These are phyloP conservation scores for Melangyna quadrimaculata DNA, from an alignment of 2,888 invertebrate genomes.

Conservation along the genomic window DNA sequence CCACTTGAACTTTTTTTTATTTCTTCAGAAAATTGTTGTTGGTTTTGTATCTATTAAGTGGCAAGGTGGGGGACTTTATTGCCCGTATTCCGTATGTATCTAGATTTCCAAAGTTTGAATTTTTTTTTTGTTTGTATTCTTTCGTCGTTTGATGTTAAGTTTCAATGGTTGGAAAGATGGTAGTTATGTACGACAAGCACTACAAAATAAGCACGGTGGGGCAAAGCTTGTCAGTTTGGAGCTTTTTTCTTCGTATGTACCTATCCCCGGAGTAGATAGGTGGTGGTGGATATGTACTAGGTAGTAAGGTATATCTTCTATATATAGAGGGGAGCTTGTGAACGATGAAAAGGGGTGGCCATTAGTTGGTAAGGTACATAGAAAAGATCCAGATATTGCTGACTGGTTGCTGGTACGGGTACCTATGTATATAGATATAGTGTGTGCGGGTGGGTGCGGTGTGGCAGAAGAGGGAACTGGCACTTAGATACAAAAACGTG, in stretches of 20 bases:
- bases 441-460: neutral
- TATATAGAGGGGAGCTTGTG: conserved; percentile 37
- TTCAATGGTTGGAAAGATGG: conserved; percentile 56
- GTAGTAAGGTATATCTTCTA: neutral
- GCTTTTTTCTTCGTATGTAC: conserved; percentile 52
- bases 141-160: conserved; percentile 55
- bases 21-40: conserved; percentile 5
- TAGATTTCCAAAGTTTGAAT: conserved; percentile 58
- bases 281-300: neutral
- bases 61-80: conserved; percentile 62
- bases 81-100: conserved; percentile 51
- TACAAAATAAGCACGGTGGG: conserved; percentile 31
- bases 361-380: conserved; percentile 67
- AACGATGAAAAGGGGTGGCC: conserved; percentile 56
- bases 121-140: conserved; percentile 33
- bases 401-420: neutral
- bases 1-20: conserved; percentile 26
- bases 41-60: conserved; percentile 65
- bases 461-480: conserved; percentile 34
- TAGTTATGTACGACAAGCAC: conserved; percentile 43
- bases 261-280: conserved; percentile 1
- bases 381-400: conserved; percentile 46
- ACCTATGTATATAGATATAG: too few species aligned
- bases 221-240: conserved; percentile 59
- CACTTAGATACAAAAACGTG: conserved; percentile 68